Conservation (phyloP, 1,140 invertebrate species). For the Formica selysi region DNA sequence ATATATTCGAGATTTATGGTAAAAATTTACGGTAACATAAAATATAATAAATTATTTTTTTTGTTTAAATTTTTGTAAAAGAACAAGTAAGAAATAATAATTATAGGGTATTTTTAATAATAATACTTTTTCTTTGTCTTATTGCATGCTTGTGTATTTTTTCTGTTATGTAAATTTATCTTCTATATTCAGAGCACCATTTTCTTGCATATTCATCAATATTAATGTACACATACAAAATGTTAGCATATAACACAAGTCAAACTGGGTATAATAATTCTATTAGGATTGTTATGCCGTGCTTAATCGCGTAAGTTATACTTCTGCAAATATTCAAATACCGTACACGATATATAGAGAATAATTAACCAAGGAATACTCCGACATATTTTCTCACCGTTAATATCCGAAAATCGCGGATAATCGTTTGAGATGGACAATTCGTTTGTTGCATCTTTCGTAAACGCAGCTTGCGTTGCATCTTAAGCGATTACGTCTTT, state of each 20-base stretch:
- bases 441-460: background rate
- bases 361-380: background rate
- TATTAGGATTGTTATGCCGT: background rate
- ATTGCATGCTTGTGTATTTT: background rate
- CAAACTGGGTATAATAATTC: background rate
- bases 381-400: background rate
- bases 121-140: background rate
- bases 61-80: background rate
- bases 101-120: too few relatives aligned
- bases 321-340: constrained; percentile 4
- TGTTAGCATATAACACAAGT: constrained; percentile 3
- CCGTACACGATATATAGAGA: background rate
- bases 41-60: background rate
- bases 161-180: background rate
- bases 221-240: background rate
- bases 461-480: constrained; percentile 5
- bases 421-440: background rate
- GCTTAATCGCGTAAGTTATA: background rate
- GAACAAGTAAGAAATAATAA: background rate
- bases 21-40: constrained; percentile 6
- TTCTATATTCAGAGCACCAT: background rate
- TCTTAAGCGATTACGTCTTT: background rate
- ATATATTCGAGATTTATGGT: constrained; percentile 21
- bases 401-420: background rate
- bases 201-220: background rate